Evolutionary conservation across 2,797 vertebrate species (phyloP).

Genomic region (Lates japonicus): DNA sequence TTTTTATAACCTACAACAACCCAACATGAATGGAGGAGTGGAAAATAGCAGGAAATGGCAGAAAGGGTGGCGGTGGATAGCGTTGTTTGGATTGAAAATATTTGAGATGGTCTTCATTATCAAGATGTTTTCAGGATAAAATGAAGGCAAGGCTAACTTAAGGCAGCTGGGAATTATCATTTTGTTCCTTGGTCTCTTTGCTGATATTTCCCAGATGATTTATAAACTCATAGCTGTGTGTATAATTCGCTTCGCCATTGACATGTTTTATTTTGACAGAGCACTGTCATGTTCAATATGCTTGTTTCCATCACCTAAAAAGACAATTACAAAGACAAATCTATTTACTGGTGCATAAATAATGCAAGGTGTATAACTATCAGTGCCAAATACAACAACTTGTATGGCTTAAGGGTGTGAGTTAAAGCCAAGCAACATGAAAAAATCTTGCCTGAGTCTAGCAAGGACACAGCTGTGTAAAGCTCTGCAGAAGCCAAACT

Average conservation of each 20-base stretch:
- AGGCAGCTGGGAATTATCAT: conserved; percentile 77
- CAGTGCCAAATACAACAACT: neutral
- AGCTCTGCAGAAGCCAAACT: conserved; percentile 61
- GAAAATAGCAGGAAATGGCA: conserved; percentile 59
- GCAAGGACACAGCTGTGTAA: conserved; percentile 50
- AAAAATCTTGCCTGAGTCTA: conserved; percentile 25
- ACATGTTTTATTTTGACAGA: conserved; percentile 40
- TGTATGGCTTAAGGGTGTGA: neutral
- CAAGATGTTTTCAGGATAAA: conserved; percentile 66
- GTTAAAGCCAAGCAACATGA: conserved; percentile 44
- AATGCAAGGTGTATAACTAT: conserved; percentile 2
- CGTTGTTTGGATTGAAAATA: conserved; percentile 81
- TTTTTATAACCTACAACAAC: conserved; percentile 36
- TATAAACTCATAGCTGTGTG: conserved; percentile 78
- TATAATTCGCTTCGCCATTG: conserved; percentile 36
- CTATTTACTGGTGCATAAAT: neutral
- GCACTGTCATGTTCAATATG: conserved; percentile 36
- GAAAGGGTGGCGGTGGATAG: conserved; percentile 44
- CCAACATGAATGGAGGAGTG: conserved; percentile 49
- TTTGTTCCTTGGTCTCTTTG: conserved; percentile 59
- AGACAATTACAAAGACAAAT: neutral
- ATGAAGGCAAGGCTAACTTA: conserved; percentile 67
- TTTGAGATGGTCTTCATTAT: conserved; percentile 75
- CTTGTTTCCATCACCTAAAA: conserved; percentile 30
- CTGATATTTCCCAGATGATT: conserved; percentile 75